These are phyloP conservation scores for Nycticebus coucang DNA, from an alignment of 2,113 vertebrate genomes.

Conservation along the genomic window DNA sequence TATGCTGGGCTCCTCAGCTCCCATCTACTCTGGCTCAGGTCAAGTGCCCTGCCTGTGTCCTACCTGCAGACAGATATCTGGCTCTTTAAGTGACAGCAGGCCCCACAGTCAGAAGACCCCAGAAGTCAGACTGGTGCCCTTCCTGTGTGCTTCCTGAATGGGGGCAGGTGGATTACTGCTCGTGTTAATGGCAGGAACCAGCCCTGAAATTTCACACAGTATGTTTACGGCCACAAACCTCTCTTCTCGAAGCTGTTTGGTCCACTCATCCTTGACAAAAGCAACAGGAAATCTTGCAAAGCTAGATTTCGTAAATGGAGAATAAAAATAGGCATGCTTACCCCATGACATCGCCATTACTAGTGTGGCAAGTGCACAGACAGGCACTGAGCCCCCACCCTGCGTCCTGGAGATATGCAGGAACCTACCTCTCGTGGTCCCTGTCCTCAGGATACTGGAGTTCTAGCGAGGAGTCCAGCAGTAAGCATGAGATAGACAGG, in stretches of 20 bases:
- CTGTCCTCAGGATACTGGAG: background rate
- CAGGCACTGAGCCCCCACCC: background rate
- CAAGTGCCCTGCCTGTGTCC: background rate
- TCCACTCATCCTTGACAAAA: conserved; percentile 53
- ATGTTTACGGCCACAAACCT: conserved; percentile 8
- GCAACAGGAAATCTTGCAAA: conserved; percentile 62
- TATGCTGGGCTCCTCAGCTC: no score
- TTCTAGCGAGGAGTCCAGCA: background rate
- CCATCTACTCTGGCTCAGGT: no score
- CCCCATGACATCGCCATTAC: no score
- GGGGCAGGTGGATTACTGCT: conserved; percentile 30
- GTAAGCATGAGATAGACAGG: background rate
- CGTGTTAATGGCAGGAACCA: background rate
- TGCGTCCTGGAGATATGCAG: background rate
- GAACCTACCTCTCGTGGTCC: background rate
- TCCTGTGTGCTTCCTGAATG: background rate
- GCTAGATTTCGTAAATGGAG: conserved; percentile 23
- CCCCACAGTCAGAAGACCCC: background rate
- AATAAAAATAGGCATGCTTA: conserved; percentile 49
- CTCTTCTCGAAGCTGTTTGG: conserved; percentile 58
- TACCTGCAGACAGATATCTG: background rate
- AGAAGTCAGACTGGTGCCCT: fast-evolving
- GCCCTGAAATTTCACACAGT: conserved; percentile 28
- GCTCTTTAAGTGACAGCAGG: background rate
- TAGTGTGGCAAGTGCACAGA: background rate